Evolutionary conservation across 2,113 vertebrate genomes (phyloP), one percentile per base, ranked within the genome.

Genomic region (Propithecus coquereli): DNA sequence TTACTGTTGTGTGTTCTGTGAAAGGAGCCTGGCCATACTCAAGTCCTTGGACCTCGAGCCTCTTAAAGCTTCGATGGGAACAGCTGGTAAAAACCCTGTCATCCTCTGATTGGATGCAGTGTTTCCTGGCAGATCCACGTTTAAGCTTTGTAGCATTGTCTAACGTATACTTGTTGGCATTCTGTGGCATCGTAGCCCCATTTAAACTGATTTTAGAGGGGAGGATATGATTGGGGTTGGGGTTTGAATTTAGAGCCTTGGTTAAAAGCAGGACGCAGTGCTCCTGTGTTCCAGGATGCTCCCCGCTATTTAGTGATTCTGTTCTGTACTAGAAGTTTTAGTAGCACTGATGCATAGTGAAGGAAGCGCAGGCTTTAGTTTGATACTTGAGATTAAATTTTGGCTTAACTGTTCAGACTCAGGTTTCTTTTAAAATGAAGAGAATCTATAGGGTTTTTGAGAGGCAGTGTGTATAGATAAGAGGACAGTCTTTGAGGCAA

Each of bases 1-100:
- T 92, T 90, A 97, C 95, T 93, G 61, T 97, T 30, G 80, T 95
- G 97, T 94, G 6, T 97, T 98, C 97, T 97, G 30, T 98, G 94
- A 90, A 95, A 97, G 91, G 91, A 95, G 59, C 93, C 85, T 80
- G 95, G 83, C 95, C 87, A 43, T 83, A 14, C n/a, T 94, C 92
- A 71, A 66, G 91, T 96, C 77, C 86, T 80, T 97, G 96, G 95
- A 97, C 74, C 73, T 94, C 95, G 40, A 82, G 70, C 90, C 92
- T 59, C 81, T 91, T 92, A 96, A 80, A 91, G 71, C 92, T 77
- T 88, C 84, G 1, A 47, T 94, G 95, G 90, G 94, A 97, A 17
- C 88, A 73, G 77, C 96, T 96, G 94, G 76, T 97, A 79, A 96
- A 81, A 61, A 17, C 94, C 77, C 47, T 66, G 61, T 52, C 16